These are phyloP conservation scores for Spilogale gracilis DNA, from an alignment of 2,113 vertebrate genomes.

Conservation along the genomic window DNA sequence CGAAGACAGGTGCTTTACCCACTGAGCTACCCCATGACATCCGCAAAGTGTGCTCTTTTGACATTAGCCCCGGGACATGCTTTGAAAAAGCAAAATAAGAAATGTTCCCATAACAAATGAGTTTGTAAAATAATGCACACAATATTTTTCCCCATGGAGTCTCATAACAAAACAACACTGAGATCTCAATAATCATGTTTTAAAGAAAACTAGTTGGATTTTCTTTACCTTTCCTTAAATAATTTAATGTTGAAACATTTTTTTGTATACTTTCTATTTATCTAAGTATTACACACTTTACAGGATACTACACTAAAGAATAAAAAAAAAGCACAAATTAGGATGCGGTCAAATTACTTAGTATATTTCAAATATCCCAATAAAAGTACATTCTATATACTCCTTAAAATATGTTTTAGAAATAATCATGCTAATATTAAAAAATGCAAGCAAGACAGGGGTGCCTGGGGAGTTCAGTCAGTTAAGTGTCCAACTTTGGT, in stretches of 20 bases:
- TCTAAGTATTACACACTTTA: background rate
- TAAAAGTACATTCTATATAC: background rate
- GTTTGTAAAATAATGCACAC: background rate
- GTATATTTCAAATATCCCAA: background rate
- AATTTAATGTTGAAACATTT: background rate
- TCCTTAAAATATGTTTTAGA: background rate
- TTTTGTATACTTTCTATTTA: background rate
- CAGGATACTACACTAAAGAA: background rate
- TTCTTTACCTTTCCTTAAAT: background rate
- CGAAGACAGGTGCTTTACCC: rapidly evolving
- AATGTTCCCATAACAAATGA: background rate
- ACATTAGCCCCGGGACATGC: background rate
- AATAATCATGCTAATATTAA: background rate
- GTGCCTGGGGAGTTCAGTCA: background rate
- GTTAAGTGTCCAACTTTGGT: background rate
- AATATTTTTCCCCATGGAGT: background rate
- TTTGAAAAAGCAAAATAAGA: conserved; percentile 26
- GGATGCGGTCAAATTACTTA: background rate
- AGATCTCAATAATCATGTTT: background rate
- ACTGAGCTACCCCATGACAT: background rate
- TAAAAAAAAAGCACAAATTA: background rate
- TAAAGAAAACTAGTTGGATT: background rate
- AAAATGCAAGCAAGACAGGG: background rate
- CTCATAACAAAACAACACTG: background rate
- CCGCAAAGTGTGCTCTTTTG: background rate